phyloP scores from a whole-genome alignment of 2,888 invertebrate genomes.

The Lasioglossum marginatum region DNA sequence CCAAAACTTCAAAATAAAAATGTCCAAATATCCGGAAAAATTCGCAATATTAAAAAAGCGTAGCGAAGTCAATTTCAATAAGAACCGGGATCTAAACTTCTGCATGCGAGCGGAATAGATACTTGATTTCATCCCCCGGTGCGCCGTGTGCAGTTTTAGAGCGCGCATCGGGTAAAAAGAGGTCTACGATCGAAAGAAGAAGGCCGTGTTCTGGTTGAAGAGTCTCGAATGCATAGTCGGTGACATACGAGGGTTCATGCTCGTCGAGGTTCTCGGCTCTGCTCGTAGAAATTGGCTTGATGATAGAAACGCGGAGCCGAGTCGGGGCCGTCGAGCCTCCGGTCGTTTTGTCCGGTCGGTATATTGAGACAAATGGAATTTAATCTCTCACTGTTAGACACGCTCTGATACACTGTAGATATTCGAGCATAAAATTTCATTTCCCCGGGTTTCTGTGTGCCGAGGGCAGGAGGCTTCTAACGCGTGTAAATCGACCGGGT shows the following conservation, averaged over 20 bases:
- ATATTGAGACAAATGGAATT: constrained; percentile 54
- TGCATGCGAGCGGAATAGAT: neutral
- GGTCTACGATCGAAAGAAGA: neutral
- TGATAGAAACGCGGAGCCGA: constrained; percentile 23
- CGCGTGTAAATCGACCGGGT: constrained; percentile 3
- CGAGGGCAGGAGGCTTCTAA: neutral
- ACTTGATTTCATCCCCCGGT: neutral
- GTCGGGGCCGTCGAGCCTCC: constrained; percentile 1
- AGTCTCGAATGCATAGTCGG: neutral
- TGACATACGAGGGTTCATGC: neutral
- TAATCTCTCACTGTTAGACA: constrained; percentile 55
- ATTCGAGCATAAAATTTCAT: constrained; percentile 44
- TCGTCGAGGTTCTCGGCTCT: neutral
- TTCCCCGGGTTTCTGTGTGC: constrained; percentile 9
- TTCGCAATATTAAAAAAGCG: neutral
- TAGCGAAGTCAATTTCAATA: neutral
- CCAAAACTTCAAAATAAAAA: neutral
- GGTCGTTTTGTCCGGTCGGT: constrained; percentile 14
- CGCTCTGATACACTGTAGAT: constrained; percentile 46
- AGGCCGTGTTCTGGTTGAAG: constrained; percentile 13
- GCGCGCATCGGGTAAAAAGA: neutral
- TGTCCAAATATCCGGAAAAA: neutral
- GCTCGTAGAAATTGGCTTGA: constrained; percentile 20
- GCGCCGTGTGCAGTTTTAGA: constrained; percentile 22
- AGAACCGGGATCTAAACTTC: neutral